phyloP scores from a whole-genome alignment of 2,797 vertebrate species.

The Thamnophis elegans region DNA sequence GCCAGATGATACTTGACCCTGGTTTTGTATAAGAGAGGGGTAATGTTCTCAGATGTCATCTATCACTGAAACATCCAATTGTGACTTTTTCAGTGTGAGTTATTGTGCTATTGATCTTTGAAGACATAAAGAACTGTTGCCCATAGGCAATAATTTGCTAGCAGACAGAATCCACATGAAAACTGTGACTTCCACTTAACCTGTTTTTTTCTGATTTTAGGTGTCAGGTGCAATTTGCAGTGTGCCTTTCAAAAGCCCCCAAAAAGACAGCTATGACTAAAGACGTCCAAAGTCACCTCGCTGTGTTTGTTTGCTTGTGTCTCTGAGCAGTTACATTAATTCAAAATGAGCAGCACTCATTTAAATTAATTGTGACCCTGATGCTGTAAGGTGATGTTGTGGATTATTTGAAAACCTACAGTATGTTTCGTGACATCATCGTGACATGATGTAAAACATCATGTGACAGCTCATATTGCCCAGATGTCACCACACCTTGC shows the following conservation, averaged over 20 bases:
- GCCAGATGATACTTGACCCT: neutral
- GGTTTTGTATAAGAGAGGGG: neutral
- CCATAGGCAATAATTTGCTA: neutral
- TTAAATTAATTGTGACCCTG: constrained; percentile 4
- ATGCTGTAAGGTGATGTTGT: constrained; percentile 11
- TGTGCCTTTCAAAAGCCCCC: constrained; percentile 38
- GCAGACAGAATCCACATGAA: constrained; percentile 16
- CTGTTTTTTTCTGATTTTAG: constrained; percentile 24
- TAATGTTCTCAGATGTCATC: neutral
- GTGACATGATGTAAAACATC: constrained; percentile 54
- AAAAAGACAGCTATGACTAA: constrained; percentile 31
- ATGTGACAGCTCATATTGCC: constrained; percentile 48
- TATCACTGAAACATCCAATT: neutral
- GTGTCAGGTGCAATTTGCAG: constrained; percentile 25
- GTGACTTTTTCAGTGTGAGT: constrained; percentile 18
- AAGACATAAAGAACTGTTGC: neutral
- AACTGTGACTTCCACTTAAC: constrained; percentile 33
- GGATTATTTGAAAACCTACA: constrained; percentile 48
- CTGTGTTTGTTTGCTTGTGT: constrained; percentile 39
- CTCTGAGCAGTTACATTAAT: constrained; percentile 53
- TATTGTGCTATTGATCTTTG: constrained; percentile 19
- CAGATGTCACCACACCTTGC: constrained; percentile 44
- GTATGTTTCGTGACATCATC: constrained; percentile 57
- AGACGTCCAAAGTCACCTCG: neutral
- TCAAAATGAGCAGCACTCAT: constrained; percentile 32